Evolutionary conservation across 2,797 vertebrate genomes (phyloP).

Genomic region (Sebastes nivosus): DNA sequence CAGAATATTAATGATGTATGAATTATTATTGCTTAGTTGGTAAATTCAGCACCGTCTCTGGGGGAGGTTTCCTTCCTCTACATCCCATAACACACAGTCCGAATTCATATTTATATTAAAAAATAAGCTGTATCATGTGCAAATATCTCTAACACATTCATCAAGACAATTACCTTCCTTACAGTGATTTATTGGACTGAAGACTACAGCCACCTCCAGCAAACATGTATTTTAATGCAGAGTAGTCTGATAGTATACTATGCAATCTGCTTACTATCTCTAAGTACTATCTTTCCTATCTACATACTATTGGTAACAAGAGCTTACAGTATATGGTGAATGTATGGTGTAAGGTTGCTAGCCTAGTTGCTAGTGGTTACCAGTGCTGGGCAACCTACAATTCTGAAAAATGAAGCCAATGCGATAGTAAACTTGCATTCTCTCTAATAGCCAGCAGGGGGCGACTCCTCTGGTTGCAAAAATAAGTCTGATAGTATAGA

Average conservation of each 20-base stretch:
- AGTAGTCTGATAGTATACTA: background rate
- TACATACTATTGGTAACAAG: background rate
- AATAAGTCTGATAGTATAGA: no score
- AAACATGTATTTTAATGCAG: background rate
- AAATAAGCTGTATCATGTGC: background rate
- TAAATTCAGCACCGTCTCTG: slow-evolving; percentile 19
- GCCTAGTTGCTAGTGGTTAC: background rate
- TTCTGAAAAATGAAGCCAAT: no score
- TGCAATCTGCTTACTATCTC: no score
- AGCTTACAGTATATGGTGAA: background rate
- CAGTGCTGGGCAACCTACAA: no score
- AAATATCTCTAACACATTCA: background rate
- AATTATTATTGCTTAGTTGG: slow-evolving; percentile 38
- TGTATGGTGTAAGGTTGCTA: background rate
- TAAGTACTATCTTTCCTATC: no score
- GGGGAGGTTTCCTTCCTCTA: background rate
- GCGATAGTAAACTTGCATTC: no score
- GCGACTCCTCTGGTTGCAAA: no score
- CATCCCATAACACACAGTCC: background rate
- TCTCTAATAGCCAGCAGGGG: no score
- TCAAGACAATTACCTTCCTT: background rate
- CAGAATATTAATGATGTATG: slow-evolving; percentile 43
- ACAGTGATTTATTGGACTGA: background rate
- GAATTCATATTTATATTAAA: background rate
- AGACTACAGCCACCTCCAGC: background rate